These are phyloP conservation scores for Botia almorhae DNA, from an alignment of 2,797 vertebrate genomes.

Conservation along the genomic window DNA sequence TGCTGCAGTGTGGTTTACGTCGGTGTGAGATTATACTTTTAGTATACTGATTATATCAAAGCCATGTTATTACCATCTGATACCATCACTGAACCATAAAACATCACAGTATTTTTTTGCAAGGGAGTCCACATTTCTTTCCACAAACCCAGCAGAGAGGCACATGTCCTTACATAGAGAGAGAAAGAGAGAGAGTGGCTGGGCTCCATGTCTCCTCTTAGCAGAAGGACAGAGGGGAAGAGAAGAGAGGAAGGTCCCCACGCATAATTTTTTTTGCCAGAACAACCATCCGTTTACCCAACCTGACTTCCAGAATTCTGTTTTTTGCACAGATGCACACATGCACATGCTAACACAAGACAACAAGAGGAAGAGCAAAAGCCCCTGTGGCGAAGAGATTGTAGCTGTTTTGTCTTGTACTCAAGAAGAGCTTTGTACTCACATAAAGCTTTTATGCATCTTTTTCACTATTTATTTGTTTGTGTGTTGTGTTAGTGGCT, in stretches of 20 bases:
- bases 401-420: neutral
- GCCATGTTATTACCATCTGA: neutral
- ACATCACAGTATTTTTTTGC: neutral
- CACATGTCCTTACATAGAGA: slow-evolving; percentile 32
- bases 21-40: neutral
- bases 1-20: too few relatives aligned
- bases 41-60: neutral
- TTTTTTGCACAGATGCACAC: slow-evolving; percentile 19
- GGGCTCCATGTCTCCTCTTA: slow-evolving; percentile 16
- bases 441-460: neutral
- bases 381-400: neutral
- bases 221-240: slow-evolving; percentile 38
- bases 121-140: neutral
- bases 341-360: neutral
- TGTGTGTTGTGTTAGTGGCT: neutral
- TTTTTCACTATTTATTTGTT: slow-evolving; percentile 2
- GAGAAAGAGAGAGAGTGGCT: slow-evolving; percentile 7
- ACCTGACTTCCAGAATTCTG: slow-evolving; percentile 29
- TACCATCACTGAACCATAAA: neutral
- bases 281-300: slow-evolving; percentile 34
- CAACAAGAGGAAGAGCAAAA: slow-evolving; percentile 7
- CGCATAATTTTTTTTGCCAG: slow-evolving; percentile 32
- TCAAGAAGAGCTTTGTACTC: neutral
- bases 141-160: slow-evolving; percentile 12
- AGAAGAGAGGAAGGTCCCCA: slow-evolving; percentile 36